A percentile compares a stretch with the other conserved stretches of the same genome.
These are phyloP conservation scores for Leucoma salicis DNA, from an alignment of 2,888 invertebrate species.

Conservation along the genomic window DNA sequence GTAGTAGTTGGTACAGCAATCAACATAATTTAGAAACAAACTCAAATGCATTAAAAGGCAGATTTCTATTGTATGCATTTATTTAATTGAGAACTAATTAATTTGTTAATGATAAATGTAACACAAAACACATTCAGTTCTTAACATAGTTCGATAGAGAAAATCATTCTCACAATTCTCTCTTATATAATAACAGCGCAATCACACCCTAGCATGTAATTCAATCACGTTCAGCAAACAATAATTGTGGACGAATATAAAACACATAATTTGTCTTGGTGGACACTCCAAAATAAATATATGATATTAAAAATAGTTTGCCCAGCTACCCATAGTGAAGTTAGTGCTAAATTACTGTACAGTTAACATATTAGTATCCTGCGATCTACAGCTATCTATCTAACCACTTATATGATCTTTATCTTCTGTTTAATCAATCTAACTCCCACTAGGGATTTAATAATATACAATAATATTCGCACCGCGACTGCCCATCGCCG, in stretches of 20 bases:
- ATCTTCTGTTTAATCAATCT: constrained; percentile 43
- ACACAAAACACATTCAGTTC: constrained; percentile 33
- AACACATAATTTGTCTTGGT: constrained; percentile 62
- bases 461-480: constrained; percentile 46
- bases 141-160: constrained; percentile 25
- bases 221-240: constrained; percentile 51
- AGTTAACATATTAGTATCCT: constrained; percentile 63
- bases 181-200: constrained; percentile 36
- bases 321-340: constrained; percentile 80
- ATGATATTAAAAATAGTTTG: constrained; percentile 77
- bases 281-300: constrained; percentile 58
- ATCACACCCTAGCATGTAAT: constrained; percentile 47
- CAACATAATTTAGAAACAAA: constrained; percentile 51
- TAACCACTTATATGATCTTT: constrained; percentile 55
- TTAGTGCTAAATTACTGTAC: constrained; percentile 79
- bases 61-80: constrained; percentile 64
- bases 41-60: constrained; percentile 74
- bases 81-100: constrained; percentile 49
- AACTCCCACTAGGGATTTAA: constrained; percentile 47
- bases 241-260: constrained; percentile 58
- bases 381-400: constrained; percentile 66
- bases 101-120: constrained; percentile 43
- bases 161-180: constrained; percentile 20
- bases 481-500: constrained; percentile 32
- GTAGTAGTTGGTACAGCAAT: constrained; percentile 34